Base-by-base conservation (phyloP, 2,113 vertebrate genomes). In the Cebidichthys violaceus region DNA sequence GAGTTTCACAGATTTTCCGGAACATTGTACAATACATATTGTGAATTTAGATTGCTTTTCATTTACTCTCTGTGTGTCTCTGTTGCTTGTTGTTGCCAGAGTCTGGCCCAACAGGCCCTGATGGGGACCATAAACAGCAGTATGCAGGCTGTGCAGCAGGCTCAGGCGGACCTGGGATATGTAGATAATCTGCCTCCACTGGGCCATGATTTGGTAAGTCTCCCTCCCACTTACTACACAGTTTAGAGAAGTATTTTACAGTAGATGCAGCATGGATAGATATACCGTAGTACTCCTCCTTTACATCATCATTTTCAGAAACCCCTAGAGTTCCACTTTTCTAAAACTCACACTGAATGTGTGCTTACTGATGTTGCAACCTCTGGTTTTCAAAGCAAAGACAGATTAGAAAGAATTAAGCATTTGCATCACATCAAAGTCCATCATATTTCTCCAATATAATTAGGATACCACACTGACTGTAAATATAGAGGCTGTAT, bases 61-160 rank as follows among this genome's bases (percentile, higher is more conserved):
- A 33, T 57, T 31, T 68, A 14, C 67, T 71, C 11, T 27, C 13
- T n/a, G 50, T 41, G 14, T 75, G 24, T 75, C 45, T 89, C 35
- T 88, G 22, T 62, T 78, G 64, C 86, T 84, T 90, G 87, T 62
- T 81, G 35, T 85, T 72, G 5, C 71, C 94, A 99, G 99, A 99
- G 97, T 61, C 96, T 97, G 1, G 98, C 99, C 61, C 99, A 99
- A 94, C 98, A 99, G 91, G 99, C 98, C 35, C 93, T 99, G 61
- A 99, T 99, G 98, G 99, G 99, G 1, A 99, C 99, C 75, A 99
- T 99, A 91, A 99, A 97, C 91, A 98, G 96, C 55, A 99, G 99
- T 67, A 99, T 99, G 97, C 97, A 99, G 0, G 97, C 99, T 0
- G 98, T 99, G 18, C 98, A 99, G 79, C 98, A 98, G 91, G 97